Evolutionary conservation across 64 coral and sea anemone species (phyloP), one percentile per base, ranked within the genome.

Genomic region (Actinia equina): DNA sequence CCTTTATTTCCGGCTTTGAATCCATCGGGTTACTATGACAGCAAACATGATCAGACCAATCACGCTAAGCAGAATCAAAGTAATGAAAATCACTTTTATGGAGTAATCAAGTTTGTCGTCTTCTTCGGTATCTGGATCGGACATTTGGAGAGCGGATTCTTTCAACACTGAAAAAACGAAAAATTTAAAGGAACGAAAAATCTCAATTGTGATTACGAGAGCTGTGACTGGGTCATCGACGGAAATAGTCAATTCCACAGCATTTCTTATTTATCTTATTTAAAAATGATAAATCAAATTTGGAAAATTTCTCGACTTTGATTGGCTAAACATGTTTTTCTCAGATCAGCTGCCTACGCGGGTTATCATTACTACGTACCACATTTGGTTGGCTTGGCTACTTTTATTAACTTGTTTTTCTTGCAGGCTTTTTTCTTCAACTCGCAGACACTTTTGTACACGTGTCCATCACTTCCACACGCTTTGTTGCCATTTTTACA

Each of bases 371-470:
- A 63, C 6, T 23, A 65, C 62, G n/a, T 65, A 65, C 62, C 20
- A 60, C 86, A 88, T 37, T 19, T 61, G 9, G 52, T 51, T 20
- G 77, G 52, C 55, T 80, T 43, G 17, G 60, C 51, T 22, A 84
- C 54, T 60, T 59, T 59, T 84, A 84, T 84, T 60, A 37, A 18
- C 17, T 56, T 84, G 83, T 84, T 59, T 26, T 59, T 59, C 42
- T 84, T 55, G 56, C 83, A 84, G 6, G 83, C 55, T 84, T 46
- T 43, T 18, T 84, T 84, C 45, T 84, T 59, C 83, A 84, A 7
- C 20, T 43, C 12, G 41, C 83, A 84, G 17, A 59, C 45, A 52
- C 42, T 84, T 25, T 41, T 55, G 14, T 84, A 84, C 22, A 60
- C 17, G 15, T 37, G 45, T 11, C 41, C 41, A 59, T 84, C 83